Conservation (phyloP, 2,113 vertebrate species). For the Halichoeres trimaculatus region DNA sequence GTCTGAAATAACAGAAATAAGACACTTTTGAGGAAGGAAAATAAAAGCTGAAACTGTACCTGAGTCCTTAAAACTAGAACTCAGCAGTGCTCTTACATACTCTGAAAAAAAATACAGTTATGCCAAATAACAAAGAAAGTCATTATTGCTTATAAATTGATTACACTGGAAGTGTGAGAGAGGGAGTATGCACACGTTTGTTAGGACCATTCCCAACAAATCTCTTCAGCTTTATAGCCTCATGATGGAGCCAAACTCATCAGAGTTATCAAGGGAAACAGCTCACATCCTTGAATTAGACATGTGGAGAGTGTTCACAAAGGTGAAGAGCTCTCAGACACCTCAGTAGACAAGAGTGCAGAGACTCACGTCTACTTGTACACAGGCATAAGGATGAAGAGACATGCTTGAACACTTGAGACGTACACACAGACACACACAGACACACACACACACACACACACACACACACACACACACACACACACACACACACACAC, state of each 20-base stretch:
- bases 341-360: constrained; percentile 23
- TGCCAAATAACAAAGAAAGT: constrained; percentile 55
- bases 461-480: no score
- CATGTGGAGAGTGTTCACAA: constrained; percentile 17
- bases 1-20: no score
- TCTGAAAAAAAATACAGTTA: constrained; percentile 46
- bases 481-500: no score
- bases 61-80: constrained; percentile 47
- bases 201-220: constrained; percentile 46
- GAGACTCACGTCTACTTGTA: neutral
- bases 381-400: constrained; percentile 2
- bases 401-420: constrained; percentile 8
- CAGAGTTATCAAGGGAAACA: constrained; percentile 31
- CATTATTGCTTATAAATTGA: constrained; percentile 63
- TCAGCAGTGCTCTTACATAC: constrained; percentile 40
- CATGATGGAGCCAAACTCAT: constrained; percentile 47
- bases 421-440: no score
- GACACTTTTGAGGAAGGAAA: neutral
- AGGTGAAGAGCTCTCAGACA: constrained; percentile 50
- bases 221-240: constrained; percentile 43
- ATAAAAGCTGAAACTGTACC: neutral
- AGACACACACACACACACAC: no score
- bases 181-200: constrained; percentile 50
- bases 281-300: constrained; percentile 42
- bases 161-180: constrained; percentile 35